Conservation (phyloP, 2,113 vertebrate genomes). For the Cinclus mexicanus region DNA sequence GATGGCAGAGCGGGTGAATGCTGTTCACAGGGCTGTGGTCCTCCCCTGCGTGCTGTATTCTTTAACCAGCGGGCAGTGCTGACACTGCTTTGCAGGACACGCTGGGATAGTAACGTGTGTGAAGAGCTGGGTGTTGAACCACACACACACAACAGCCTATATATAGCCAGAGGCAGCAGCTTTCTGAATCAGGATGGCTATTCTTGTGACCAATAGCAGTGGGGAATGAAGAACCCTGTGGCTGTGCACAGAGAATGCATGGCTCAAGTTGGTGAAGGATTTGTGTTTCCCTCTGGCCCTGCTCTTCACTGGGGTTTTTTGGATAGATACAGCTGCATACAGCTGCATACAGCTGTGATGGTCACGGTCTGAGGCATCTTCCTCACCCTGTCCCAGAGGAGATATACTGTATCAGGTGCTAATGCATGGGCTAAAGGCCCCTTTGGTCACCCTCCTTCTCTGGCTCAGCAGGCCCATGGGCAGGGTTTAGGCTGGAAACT, state of each 20-base stretch:
- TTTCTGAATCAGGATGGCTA: not conserved
- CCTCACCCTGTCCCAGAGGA: not conserved
- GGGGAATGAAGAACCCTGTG: not conserved
- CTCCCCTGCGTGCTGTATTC: not conserved
- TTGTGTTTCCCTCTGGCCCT: not conserved
- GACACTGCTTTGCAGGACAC: not conserved
- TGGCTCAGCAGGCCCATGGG: not conserved
- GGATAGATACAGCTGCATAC: not conserved
- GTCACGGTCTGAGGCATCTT: not conserved
- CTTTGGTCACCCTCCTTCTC: not conserved
- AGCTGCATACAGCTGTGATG: slow-evolving; percentile 27
- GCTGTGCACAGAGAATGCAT: not conserved
- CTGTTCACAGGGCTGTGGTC: rapidly evolving
- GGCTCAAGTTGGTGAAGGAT: not conserved
- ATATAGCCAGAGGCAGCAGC: not conserved
- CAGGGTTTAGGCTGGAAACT: not conserved
- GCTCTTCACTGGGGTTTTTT: not conserved
- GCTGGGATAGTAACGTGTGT: not conserved
- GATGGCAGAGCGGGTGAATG: not conserved
- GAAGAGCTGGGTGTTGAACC: not conserved
- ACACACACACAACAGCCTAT: not conserved
- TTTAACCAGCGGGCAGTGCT: not conserved
- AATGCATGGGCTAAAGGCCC: not conserved
- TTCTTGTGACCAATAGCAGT: not conserved
- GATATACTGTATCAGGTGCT: not conserved